Evolutionary conservation across 2,113 vertebrate genomes (phyloP).

Genomic region (Phycodurus eques): DNA sequence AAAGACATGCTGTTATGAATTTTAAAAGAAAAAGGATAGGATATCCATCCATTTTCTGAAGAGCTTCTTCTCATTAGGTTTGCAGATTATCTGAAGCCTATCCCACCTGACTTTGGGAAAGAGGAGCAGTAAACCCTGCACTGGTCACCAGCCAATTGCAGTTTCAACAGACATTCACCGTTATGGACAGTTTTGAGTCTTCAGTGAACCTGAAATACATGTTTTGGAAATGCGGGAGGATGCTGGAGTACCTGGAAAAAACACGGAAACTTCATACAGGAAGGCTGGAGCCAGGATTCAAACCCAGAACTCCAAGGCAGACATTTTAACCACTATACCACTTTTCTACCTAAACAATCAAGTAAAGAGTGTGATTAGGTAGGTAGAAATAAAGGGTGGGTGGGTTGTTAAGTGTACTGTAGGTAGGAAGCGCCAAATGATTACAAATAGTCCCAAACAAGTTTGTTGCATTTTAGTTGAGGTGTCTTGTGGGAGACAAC

Average conservation of each 20-base stretch:
- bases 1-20: too few relatives aligned
- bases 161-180: not conserved
- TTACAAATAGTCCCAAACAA: not conserved
- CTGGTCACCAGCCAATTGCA: not conserved
- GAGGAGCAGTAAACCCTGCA: not conserved
- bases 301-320: not conserved
- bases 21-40: too few relatives aligned
- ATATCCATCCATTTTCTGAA: too few relatives aligned
- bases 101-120: not conserved
- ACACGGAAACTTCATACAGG: not conserved
- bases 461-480: not conserved
- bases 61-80: not conserved
- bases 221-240: not conserved
- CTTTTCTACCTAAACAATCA: not conserved
- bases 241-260: not conserved
- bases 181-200: not conserved
- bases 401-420: not conserved
- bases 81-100: not conserved
- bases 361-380: not conserved
- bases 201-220: not conserved
- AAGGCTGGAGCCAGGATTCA: not conserved
- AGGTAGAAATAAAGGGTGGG: not conserved
- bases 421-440: not conserved
- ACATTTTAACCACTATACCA: not conserved
- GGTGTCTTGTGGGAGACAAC: not conserved